phyloP scores from a whole-genome alignment of 2,113 vertebrate genomes.

The Phrynocephalus versicolor region DNA sequence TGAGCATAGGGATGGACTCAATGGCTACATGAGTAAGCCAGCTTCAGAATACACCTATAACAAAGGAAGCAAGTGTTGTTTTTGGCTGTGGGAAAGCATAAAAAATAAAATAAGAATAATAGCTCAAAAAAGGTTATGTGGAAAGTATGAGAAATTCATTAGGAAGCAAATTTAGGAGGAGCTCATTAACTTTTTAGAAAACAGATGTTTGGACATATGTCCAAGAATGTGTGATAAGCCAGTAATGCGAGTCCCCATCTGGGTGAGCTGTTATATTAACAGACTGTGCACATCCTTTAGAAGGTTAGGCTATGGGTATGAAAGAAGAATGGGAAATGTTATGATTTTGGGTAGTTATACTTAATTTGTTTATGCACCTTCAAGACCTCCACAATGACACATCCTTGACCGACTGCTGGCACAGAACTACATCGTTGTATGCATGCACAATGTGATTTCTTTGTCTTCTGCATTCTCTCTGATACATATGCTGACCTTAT shows the following conservation, averaged over 20 bases:
- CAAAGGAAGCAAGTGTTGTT: background rate
- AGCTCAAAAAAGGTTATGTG: slow-evolving; percentile 13
- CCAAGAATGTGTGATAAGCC: slow-evolving; percentile 49
- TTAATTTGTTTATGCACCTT: slow-evolving; percentile 31
- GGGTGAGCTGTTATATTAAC: slow-evolving; percentile 56
- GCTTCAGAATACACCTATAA: too few relatives aligned
- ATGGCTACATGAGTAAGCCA: too few relatives aligned
- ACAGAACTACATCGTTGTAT: slow-evolving; percentile 11
- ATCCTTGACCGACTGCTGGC: slow-evolving; percentile 23
- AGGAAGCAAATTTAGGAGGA: slow-evolving; percentile 21
- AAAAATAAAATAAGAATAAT: background rate
- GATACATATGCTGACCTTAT: slow-evolving; percentile 21
- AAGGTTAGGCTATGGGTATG: slow-evolving; percentile 42
- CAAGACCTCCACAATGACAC: background rate
- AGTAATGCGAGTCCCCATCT: slow-evolving; percentile 61
- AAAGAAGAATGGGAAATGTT: slow-evolving; percentile 52
- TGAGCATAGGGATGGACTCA: too few relatives aligned
- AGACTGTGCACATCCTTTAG: slow-evolving; percentile 57
- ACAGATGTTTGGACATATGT: slow-evolving; percentile 60
- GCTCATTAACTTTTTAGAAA: slow-evolving; percentile 46
- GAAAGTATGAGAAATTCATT: slow-evolving; percentile 8
- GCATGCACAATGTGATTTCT: slow-evolving; percentile 3
- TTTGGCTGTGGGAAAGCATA: background rate
- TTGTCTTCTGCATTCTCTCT: background rate
- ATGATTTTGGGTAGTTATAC: slow-evolving; percentile 49